Conservation (phyloP, 2,888 invertebrate genomes). For the Leptopilina drosophilae region DNA sequence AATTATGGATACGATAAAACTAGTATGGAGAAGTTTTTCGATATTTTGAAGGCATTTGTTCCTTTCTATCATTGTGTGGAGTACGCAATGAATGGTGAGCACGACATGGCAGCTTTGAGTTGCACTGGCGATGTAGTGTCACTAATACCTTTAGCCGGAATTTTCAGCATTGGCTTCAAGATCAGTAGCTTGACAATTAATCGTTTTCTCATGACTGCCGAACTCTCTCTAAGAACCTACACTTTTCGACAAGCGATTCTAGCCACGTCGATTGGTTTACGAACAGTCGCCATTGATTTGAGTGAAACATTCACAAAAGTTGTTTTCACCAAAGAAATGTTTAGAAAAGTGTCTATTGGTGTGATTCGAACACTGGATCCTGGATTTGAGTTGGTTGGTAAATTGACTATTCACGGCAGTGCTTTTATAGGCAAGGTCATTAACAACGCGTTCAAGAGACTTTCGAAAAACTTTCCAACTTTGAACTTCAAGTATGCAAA, state of each 20-base stretch:
- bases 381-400: background rate
- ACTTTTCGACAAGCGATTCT: background rate
- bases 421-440: background rate
- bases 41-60: background rate
- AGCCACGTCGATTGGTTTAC: background rate
- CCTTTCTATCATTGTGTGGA: background rate
- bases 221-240: background rate
- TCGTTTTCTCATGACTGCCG: background rate
- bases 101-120: background rate
- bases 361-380: background rate
- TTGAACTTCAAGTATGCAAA: background rate
- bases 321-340: background rate
- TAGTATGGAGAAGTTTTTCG: background rate
- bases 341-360: background rate
- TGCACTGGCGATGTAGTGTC: background rate
- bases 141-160: background rate
- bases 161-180: background rate
- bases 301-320: background rate
- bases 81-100: background rate
- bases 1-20: background rate
- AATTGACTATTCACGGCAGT: background rate
- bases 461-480: background rate
- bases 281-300: background rate
- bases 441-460: background rate
- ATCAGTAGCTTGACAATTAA: background rate